Conservation (phyloP, 2,888 invertebrate species). For the Napeogenes sylphis region DNA sequence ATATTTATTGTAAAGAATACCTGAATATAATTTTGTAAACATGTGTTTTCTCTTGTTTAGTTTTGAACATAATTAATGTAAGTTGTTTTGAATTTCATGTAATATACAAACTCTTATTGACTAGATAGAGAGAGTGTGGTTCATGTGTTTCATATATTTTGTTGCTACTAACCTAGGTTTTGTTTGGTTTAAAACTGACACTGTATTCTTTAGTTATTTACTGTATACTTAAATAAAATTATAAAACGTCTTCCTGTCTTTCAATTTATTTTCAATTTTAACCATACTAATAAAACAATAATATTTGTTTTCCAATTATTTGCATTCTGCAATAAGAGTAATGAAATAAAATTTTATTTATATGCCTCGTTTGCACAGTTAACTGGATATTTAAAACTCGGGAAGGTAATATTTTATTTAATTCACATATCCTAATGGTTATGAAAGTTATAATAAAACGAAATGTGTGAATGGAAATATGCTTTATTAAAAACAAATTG, state of each 20-base stretch:
- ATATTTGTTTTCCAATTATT: too few species aligned
- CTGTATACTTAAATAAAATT: neutral
- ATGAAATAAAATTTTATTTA: too few species aligned
- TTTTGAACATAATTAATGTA: neutral
- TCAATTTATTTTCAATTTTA: too few species aligned
- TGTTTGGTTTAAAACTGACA: constrained; percentile 16
- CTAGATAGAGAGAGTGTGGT: constrained; percentile 16
- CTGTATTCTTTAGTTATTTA: constrained; percentile 21
- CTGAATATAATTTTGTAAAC: neutral
- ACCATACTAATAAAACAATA: too few species aligned
- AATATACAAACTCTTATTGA: constrained; percentile 22
- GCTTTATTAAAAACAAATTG: constrained; percentile 17
- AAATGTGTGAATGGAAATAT: constrained; percentile 14
- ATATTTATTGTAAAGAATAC: constrained; percentile 1
- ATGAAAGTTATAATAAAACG: constrained; percentile 5
- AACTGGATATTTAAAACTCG: too few species aligned
- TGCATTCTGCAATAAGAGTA: too few species aligned
- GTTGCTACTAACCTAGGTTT: constrained; percentile 8
- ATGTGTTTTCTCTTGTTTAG: neutral
- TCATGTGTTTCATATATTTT: neutral
- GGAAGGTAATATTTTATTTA: too few species aligned
- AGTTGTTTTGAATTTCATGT: neutral
- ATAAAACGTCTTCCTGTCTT: too few species aligned
- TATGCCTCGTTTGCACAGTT: too few species aligned
- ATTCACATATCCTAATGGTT: neutral